Conservation (phyloP, 2,797 vertebrate species). For the Muscicapa comitata region DNA sequence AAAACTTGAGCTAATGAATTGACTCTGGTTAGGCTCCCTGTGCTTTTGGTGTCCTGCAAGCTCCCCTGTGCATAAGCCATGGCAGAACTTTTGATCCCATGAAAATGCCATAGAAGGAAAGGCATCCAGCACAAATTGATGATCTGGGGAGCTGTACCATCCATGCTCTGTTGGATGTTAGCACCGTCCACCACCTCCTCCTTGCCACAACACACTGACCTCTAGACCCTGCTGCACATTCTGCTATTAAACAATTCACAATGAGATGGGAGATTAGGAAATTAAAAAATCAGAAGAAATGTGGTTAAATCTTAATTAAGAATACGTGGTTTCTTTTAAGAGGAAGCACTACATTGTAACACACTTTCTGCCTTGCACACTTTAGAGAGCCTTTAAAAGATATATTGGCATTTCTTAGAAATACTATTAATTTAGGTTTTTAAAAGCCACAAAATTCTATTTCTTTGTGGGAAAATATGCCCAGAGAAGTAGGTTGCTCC, state of each 20-base stretch:
- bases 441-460: not conserved
- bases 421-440: not conserved
- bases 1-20: not conserved
- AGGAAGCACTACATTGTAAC: not conserved
- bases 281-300: not conserved
- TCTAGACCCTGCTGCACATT: not conserved
- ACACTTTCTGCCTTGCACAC: rapidly evolving
- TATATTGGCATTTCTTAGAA: not conserved
- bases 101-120: constrained; percentile 52
- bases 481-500: not conserved
- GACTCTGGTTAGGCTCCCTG: constrained; percentile 29
- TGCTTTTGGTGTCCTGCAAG: constrained; percentile 53
- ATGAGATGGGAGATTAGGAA: not conserved
- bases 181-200: not conserved
- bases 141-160: not conserved
- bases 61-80: constrained; percentile 38
- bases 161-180: not conserved
- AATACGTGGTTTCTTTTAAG: not conserved
- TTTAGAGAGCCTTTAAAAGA: not conserved
- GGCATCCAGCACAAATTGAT: not conserved
- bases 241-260: not conserved
- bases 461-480: not conserved
- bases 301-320: not conserved
- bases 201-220: not conserved
- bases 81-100: constrained; percentile 68